phyloP scores from a whole-genome alignment of 2,888 invertebrate genomes.

The Hyposoter dolosus region DNA sequence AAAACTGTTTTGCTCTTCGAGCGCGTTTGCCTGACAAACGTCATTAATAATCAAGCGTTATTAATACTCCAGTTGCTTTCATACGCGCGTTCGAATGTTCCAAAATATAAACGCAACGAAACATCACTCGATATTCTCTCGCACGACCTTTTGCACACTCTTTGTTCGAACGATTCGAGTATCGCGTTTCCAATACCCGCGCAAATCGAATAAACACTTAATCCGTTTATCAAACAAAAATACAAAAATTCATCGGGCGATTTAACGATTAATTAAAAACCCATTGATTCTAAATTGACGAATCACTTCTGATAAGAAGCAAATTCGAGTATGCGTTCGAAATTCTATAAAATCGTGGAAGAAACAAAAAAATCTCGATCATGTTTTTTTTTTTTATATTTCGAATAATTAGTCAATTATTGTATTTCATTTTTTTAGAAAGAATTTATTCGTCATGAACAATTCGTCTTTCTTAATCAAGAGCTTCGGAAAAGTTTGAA shows the following conservation, averaged over 20 bases:
- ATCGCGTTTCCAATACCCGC: constrained; percentile 1
- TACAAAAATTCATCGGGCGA: background rate
- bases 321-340: no score
- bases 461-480: no score
- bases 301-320: background rate
- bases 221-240: background rate
- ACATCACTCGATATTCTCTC: constrained; percentile 21
- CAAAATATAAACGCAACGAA: background rate
- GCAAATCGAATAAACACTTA: background rate
- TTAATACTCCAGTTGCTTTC: constrained; percentile 48
- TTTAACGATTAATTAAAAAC: constrained; percentile 2
- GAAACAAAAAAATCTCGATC: background rate
- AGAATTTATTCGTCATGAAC: background rate
- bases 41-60: constrained; percentile 67
- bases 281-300: background rate
- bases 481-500: no score
- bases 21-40: constrained; percentile 29
- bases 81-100: constrained; percentile 37
- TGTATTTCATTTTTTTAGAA: background rate
- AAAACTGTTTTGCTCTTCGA: constrained; percentile 67
- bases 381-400: background rate
- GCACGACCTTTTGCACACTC: background rate
- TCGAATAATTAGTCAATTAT: background rate
- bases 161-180: constrained; percentile 16
- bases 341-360: background rate